A percentile compares a stretch with the other conserved stretches of the same genome.
phyloP scores from a whole-genome alignment of 2,113 vertebrate species.

The Okapia johnstoni region DNA sequence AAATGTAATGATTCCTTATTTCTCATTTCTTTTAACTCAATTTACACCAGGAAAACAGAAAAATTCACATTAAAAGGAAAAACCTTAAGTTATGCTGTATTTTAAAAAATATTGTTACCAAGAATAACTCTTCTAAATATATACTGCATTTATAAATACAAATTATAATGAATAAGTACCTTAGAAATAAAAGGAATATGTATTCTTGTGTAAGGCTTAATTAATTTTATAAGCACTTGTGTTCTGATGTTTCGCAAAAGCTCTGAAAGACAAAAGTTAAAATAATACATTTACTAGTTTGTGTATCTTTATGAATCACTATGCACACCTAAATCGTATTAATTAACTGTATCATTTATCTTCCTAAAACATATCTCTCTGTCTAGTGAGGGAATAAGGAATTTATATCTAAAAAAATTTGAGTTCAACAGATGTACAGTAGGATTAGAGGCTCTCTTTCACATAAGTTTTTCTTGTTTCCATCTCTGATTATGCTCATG shows the following conservation, averaged over 20 bases:
- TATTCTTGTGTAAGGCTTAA: constrained; percentile 99
- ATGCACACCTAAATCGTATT: not conserved
- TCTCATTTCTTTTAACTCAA: constrained; percentile 16
- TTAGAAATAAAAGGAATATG: constrained; percentile 99
- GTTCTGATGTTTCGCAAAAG: constrained; percentile 99
- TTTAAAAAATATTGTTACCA: not conserved
- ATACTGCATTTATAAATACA: constrained; percentile 49
- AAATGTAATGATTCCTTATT: not conserved
- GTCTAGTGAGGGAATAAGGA: not conserved
- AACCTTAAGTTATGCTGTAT: not conserved
- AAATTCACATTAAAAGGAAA: not conserved
- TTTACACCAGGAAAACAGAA: constrained; percentile 20
- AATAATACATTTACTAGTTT: constrained; percentile 8
- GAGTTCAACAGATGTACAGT: not conserved
- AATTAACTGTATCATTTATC: not conserved
- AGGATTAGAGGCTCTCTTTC: not conserved
- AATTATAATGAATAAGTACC: constrained; percentile 81
- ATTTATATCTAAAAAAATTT: not conserved
- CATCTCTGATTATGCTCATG: not conserved
- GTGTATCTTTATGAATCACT: not conserved
- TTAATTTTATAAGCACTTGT: constrained; percentile 99
- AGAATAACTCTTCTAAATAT: not conserved
- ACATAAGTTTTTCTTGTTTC: not conserved
- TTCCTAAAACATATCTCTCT: not conserved
- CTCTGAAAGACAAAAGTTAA: constrained; percentile 84